These are phyloP conservation scores for Enteromius anoplus DNA, from an alignment of 2,797 vertebrate genomes.

Conservation along the genomic window DNA sequence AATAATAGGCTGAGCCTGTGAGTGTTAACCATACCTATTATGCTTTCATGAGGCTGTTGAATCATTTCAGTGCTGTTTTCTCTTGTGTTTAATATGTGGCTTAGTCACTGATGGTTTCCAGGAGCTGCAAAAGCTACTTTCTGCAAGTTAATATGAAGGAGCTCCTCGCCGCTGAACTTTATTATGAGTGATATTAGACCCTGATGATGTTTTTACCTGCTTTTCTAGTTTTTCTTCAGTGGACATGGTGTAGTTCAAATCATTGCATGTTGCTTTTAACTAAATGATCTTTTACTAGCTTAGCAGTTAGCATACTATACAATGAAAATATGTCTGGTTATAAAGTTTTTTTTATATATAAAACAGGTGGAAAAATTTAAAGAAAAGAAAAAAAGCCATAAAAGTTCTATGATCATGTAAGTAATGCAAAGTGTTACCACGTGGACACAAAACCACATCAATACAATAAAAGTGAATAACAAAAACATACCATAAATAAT, in stretches of 20 bases:
- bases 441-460: not conserved
- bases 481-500: not conserved
- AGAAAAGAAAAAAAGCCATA: not conserved
- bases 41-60: conserved; percentile 48
- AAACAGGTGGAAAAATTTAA: not conserved
- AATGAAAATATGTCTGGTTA: not conserved
- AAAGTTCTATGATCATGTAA: too few relatives aligned
- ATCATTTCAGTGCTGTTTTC: conserved; percentile 55
- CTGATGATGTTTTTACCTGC: not conserved
- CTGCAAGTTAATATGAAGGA: conserved; percentile 19
- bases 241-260: not conserved
- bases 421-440: not conserved
- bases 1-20: conserved; percentile 27
- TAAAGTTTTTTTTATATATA: not conserved
- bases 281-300: not conserved
- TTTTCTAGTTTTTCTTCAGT: not conserved
- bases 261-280: not conserved
- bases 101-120: conserved; percentile 52
- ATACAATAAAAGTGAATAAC: not conserved
- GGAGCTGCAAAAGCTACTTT: conserved; percentile 35
- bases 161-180: not conserved
- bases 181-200: conserved; percentile 15
- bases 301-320: not conserved
- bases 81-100: conserved; percentile 48
- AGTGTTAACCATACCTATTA: conserved; percentile 21